Evolutionary conservation across 2,113 vertebrate genomes (phyloP).

Genomic region (Albula goreensis): DNA sequence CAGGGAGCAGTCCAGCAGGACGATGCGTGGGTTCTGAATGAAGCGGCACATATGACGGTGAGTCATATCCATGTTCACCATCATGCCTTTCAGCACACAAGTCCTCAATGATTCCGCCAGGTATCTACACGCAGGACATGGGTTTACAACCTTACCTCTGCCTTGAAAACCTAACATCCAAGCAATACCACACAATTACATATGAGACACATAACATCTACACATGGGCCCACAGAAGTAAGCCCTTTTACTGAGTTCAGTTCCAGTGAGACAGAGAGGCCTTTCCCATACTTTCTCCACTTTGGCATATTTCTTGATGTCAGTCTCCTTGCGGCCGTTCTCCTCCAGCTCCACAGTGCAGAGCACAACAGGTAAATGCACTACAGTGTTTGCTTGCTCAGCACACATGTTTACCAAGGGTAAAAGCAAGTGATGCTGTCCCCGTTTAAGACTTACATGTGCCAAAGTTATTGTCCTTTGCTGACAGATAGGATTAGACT

Average conservation of each 20-base stretch:
- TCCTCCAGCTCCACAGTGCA: slow-evolving; percentile 87
- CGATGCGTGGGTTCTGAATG: slow-evolving; percentile 86
- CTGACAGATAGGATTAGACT: too few relatives aligned
- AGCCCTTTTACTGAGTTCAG: neutral
- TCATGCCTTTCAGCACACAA: slow-evolving; percentile 88
- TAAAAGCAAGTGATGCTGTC: too few relatives aligned
- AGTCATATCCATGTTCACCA: slow-evolving; percentile 95
- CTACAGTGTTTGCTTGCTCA: slow-evolving; percentile 84
- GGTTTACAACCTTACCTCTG: too few relatives aligned
- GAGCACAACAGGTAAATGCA: slow-evolving; percentile 76
- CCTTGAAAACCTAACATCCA: too few relatives aligned
- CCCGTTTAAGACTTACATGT: too few relatives aligned
- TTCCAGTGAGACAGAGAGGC: too few relatives aligned
- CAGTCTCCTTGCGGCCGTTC: slow-evolving; percentile 88
- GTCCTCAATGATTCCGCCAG: slow-evolving; percentile 89
- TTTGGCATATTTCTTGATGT: slow-evolving; percentile 96
- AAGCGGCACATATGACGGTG: slow-evolving; percentile 87
- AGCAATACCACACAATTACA: neutral
- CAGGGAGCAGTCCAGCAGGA: slow-evolving; percentile 90
- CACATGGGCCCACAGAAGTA: neutral
- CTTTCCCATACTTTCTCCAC: slow-evolving; percentile 81
- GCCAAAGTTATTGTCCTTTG: too few relatives aligned
- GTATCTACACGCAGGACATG: slow-evolving; percentile 73
- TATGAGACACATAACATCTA: neutral
- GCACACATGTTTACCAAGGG: neutral